These are phyloP conservation scores for Psix sp. DNA, from an alignment of 1,140 invertebrate genomes.

Conservation along the genomic window DNA sequence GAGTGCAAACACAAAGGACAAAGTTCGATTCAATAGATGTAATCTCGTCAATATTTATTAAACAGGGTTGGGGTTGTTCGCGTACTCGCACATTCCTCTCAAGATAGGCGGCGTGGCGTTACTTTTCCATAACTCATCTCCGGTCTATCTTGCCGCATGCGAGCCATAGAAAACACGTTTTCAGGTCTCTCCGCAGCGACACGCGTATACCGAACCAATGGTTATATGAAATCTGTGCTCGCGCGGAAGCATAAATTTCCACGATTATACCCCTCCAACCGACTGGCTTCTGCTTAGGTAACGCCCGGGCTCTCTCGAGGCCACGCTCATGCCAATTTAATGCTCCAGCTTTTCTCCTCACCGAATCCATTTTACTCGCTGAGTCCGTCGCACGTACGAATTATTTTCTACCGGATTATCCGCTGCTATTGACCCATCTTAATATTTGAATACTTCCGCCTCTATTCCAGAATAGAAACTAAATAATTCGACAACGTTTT, in stretches of 20 bases:
- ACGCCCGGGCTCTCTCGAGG: slow-evolving; percentile 46
- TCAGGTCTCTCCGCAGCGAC: slow-evolving; percentile 19
- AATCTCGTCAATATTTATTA: slow-evolving; percentile 60
- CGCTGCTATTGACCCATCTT: slow-evolving; percentile 47
- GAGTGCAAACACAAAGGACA: slow-evolving; percentile 52
- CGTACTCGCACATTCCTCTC: slow-evolving; percentile 21
- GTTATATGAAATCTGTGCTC: slow-evolving; percentile 57
- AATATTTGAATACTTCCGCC: slow-evolving; percentile 56
- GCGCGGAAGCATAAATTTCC: slow-evolving; percentile 69
- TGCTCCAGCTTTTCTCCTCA: slow-evolving; percentile 62
- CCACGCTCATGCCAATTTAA: slow-evolving; percentile 63
- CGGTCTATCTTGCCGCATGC: slow-evolving; percentile 40
- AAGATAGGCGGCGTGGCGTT: slow-evolving; percentile 37
- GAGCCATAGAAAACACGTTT: slow-evolving; percentile 34
- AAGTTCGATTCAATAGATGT: slow-evolving; percentile 55
- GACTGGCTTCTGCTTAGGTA: slow-evolving; percentile 33
- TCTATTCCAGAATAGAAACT: slow-evolving; percentile 25
- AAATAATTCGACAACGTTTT: slow-evolving; percentile 30
- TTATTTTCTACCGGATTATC: slow-evolving; percentile 52
- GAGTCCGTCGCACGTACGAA: slow-evolving; percentile 41
- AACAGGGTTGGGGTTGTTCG: slow-evolving; percentile 42
- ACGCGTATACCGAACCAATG: slow-evolving; percentile 35
- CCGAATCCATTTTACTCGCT: slow-evolving; percentile 52
- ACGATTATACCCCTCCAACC: slow-evolving; percentile 62
- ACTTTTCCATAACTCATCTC: slow-evolving; percentile 58